Evolutionary conservation across 2,888 invertebrate genomes (phyloP).

Genomic region (Protophormia terraenovae): DNA sequence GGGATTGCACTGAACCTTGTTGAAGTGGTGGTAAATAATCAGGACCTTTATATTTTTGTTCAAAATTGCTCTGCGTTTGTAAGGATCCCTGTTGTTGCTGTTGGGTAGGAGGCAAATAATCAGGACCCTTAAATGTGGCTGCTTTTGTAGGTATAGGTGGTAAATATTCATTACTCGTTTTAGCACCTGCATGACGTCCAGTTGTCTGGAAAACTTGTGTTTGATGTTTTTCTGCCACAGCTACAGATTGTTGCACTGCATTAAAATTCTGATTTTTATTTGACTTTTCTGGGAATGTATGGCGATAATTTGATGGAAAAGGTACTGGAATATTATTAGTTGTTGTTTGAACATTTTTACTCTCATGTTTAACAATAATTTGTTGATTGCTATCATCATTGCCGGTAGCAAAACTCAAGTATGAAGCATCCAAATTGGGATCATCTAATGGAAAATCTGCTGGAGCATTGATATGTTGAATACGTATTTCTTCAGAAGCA

Average conservation of each 20-base stretch:
- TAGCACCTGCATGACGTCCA: background rate
- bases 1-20: background rate
- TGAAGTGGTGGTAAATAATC: slow-evolving; percentile 45
- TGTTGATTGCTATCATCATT: slow-evolving; percentile 36
- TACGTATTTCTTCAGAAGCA: slow-evolving; percentile 68
- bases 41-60: slow-evolving; percentile 22
- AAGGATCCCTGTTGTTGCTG: background rate
- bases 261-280: background rate
- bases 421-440: slow-evolving; percentile 73
- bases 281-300: slow-evolving; percentile 69
- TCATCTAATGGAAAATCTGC: slow-evolving; percentile 66
- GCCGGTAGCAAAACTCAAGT: slow-evolving; percentile 70
- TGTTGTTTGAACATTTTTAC: background rate
- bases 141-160: background rate
- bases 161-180: background rate
- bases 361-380: slow-evolving; percentile 43
- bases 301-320: slow-evolving; percentile 74
- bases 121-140: background rate
- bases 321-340: slow-evolving; percentile 70
- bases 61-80: too few relatives aligned
- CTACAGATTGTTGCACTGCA: background rate
- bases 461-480: slow-evolving; percentile 67
- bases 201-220: background rate
- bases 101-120: slow-evolving; percentile 51
- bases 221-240: background rate